Evolutionary conservation across 2,113 vertebrate species (phyloP).

Genomic region (Bubo blakistoni): DNA sequence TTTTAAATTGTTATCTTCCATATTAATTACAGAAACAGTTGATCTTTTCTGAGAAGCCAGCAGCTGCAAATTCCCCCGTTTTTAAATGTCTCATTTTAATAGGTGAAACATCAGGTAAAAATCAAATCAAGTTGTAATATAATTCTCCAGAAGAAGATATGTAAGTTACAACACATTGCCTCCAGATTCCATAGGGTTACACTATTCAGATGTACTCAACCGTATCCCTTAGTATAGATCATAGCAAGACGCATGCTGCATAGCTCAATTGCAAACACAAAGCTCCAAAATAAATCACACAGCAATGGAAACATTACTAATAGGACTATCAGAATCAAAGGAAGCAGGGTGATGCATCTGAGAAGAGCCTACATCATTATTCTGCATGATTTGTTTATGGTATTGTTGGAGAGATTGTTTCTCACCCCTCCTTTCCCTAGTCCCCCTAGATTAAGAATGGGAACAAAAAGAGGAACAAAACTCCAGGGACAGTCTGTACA

Average conservation of each 20-base stretch:
- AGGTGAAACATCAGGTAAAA: conserved; percentile 76
- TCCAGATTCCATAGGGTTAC: conserved; percentile 39
- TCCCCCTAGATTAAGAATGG: neutral
- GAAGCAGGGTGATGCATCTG: neutral
- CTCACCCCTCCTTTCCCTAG: neutral
- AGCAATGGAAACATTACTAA: conserved; percentile 21
- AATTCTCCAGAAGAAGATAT: conserved; percentile 5
- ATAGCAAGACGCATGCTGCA: neutral
- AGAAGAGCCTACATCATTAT: neutral
- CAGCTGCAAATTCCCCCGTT: conserved; percentile 60
- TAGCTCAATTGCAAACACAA: neutral
- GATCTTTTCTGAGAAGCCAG: conserved; percentile 71
- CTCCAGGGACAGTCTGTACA: neutral
- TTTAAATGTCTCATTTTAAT: conserved; percentile 69
- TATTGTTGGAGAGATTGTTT: neutral
- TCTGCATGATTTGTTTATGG: neutral
- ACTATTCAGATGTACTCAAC: neutral
- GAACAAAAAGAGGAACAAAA: neutral
- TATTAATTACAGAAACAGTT: conserved; percentile 77
- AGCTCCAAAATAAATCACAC: conserved; percentile 34
- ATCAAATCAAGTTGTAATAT: conserved; percentile 49
- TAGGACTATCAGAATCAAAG: conserved; percentile 34
- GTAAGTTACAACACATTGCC: neutral
- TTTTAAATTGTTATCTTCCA: conserved; percentile 75
- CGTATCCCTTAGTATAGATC: neutral